Base-by-base conservation (phyloP, 2,797 vertebrate species). In the Sebastes steindachneri region DNA sequence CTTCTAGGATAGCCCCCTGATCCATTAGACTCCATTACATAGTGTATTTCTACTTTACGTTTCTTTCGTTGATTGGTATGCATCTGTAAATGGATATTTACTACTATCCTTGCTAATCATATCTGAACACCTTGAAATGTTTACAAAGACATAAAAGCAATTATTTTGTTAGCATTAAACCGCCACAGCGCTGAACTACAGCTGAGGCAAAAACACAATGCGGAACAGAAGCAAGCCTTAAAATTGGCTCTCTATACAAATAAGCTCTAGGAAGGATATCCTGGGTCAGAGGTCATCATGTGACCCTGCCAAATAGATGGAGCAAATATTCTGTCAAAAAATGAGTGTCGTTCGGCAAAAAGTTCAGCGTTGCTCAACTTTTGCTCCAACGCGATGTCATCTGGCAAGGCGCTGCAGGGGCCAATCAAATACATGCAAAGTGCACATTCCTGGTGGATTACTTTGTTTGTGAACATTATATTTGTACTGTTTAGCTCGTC, bases 191-290 rank as follows among this genome's bases (percentile, higher is more conserved):
- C 5, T 21, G 29, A 25, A 37, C 8, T 53, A 15, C 3, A 19
- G 26, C 7, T 73, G 23, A 9, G n/a, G 15, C 23, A 3, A 62
- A 75, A 51, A 41, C 28, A 14, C 2, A 17, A 23, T 37, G 28
- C 28, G 2, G 51, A 41, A 45, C 67, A 76, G 37, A 68, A 31
- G n/a, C 15, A 9, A 35, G 48, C 54, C 12, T 63, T 51, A 7
- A 48, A 71, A 71, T 77, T 66, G 62, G 19, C 62, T 23, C 57
- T 55, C 48, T 21, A 51, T 41, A 63, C 77, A 85, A 75, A 72
- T 82, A 48, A 65, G 58, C 60, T 65, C 37, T 29, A 45, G 62
- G 48, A 25, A 41, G 31, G 59, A 70, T 66, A 51, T 74, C 62
- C 29, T 29, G 28, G 29, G 21, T 70, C 48, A 41, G 48, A 67